Evolutionary conservation across 37 sponge, comb jelly and placozoan species (phyloP), one percentile per base, ranked within the genome.

Genomic region (Mnemiopsis leidyi): DNA sequence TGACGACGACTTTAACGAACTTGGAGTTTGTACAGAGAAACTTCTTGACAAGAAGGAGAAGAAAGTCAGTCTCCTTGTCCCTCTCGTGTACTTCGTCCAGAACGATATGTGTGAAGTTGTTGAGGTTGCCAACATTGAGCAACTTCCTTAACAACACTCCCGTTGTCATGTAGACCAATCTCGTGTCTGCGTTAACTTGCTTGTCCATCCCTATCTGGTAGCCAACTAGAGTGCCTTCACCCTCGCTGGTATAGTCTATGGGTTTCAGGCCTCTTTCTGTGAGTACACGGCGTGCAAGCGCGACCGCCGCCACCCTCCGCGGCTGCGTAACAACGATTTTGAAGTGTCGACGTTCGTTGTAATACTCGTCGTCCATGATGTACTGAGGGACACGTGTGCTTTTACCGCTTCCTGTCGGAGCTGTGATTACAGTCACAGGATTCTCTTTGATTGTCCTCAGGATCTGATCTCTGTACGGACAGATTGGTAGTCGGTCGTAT

Each of bases 311-410:
- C 2, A 98, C 96, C 16, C 96, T 61, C 32, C 98, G 68, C 0
- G 98, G 98, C 93, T 97, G 98, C 20, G 98, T 98, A 39, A 96
- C 96, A n/a, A 98, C 68, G 69, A 98, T 98, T 93, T 97, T 98
- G 92, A 96, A 98, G 69, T 96, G 96, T 39, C 69, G 40, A 48
- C 94, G n/a, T 18, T 92, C 92, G 0, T 34, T 77, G 35, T 94
- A 95, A 39, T 95, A 93, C 30, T 94, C 76, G 29, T 97, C 96
- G 79, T 77, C 79, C 76, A 98, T 85, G 32, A 98, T 94, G 93
- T 95, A 98, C 94, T 97, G 97, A 23, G 98, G 96, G 23, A 82
- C 92, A 28, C 76, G 40, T 25, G 36, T 38, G 35, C 93, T 36
- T 39, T 38, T 36, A 30, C 39, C 36, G 0, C 32, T 34, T 67